Base-by-base conservation (phyloP, 2,797 vertebrate species). In the Threskiornis aethiopicus region DNA sequence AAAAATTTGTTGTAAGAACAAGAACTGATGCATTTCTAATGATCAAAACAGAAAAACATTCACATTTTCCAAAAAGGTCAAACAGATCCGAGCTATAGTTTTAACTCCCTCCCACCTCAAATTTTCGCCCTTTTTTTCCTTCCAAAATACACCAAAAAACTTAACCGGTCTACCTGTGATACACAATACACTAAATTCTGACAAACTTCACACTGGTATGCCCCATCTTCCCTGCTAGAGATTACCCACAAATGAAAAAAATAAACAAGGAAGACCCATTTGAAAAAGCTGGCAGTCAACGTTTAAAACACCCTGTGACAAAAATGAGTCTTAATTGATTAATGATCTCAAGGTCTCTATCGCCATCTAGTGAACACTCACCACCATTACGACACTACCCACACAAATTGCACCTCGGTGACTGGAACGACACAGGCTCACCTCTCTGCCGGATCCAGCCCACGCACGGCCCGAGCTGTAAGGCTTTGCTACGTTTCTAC, bases 301-400 rank as follows among this genome's bases (percentile, higher is more conserved):
- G 37, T 82, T 47, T 62, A 51, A 93, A 94, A 87, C 81, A 59
- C 94, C 92, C 33, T 46, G 57, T 4, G 82, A 94, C 75, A 78
- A 87, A 92, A 97, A 86, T 21, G 81, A 84, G 57, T 35, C 67
- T 96, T 98, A 98, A 98, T 98, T 97, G 96, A 95, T 96, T 92
- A 93, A 96, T 97, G 85, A 98, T 98, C 93, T 84, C 92, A 95
- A 98, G 97, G 98, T 97, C 91, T 98, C 96, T 98, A 98, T 98
- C 98, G 98, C 98, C 98, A 98, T 98, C 98, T 98, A 98, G 98
- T 97, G 98, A 97, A 76, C 52, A 54, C 72, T 84, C 75, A 69
- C 76, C 37, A 81, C 93, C 93, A 96, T 76, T 97, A 67, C 96
- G 35, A 67, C 84, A 37, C 69, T 16, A 84, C 14, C 83, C 73